Base-by-base conservation (phyloP, 2,797 vertebrate species). In the Rhabdomys pumilio region DNA sequence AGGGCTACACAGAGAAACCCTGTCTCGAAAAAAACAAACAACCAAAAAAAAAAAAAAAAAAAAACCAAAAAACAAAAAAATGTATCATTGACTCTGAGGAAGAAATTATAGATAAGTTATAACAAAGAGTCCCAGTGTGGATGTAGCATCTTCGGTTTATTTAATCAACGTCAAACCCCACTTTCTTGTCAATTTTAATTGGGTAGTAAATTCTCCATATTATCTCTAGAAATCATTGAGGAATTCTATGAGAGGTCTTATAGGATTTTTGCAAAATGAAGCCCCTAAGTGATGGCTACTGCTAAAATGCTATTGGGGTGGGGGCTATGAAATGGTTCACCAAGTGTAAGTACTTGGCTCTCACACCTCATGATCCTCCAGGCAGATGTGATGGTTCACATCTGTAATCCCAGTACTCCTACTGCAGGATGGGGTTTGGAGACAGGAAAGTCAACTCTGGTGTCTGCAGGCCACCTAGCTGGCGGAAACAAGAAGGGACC, bases 221-320 rank as follows among this genome's bases (percentile, higher is more conserved):
- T 96, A 81, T 97, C 98, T 98, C 72, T 81, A 96, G 89, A 97
- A 98, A 96, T 67, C 94, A 86, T 57, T 94, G 80, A 95, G 95
- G 93, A 98, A 98, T 89, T 77, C 12, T 59, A 77, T 76, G 80
- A 93, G 79, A 98, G 96, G 77, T 13, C 57, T 97, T 96, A 83
- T 53, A 97, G 82, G 59, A 95, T 95, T 90, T 73, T 92, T 93
- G 95, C 96, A 97, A 96, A 98, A 96, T 75, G 97, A 97, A 97
- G 93, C 85, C 98, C 94, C 98, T 97, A 67, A 96, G 88, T 98
- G 96, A 98, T 97, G 94, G 91, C 94, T 98, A 93, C 97, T 97
- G 98, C 92, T 97, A 92, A 98, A 97, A 97, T 97, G 95, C 63
- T 96, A 67, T 22, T 12, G 9, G 38, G 19, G n/a, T 4, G 72